Evolutionary conservation across 2,888 invertebrate genomes (phyloP), one percentile per base, ranked within the genome.

Genomic region (Phalangium opilio): DNA sequence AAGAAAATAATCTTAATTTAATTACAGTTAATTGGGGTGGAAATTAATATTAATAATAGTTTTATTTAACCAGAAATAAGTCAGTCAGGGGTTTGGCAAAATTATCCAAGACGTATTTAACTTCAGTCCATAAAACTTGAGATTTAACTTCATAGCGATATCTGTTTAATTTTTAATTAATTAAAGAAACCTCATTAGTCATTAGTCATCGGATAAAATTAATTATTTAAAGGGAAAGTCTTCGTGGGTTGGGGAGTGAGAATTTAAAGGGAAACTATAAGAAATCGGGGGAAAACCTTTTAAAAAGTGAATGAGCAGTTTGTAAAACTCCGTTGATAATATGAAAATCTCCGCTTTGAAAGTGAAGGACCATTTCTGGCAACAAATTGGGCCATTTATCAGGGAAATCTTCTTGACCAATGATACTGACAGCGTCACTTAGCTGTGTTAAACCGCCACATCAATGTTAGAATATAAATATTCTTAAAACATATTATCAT

Each of bases 321-420:
- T 85, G 78, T 10, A 99, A 72, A 0, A 95, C 81, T 1, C 95
- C 95, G 64, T 95, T 91, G 51, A 96, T 91, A 1, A 90, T 73
- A 64, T 89, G 81, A 65, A 96, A 91, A 66, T 96, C 90, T 39
- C 87, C 85, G 73, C 68, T 51, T 66, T 76, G 75, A 66, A 96
- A 90, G 63, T 91, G 87, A 42, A 81, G 79, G 11, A 95, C 85
- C 84, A 99, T 86, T 64, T 91, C 83, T 33, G 82, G 76, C 20
- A 98, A 81, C 2, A 99, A 74, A 54, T 81, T 80, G 0, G 87
- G 90, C 98, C 98, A 98, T 64, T 90, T 86, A 52, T 81, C 78
- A 0, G 98, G 98, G 64, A 98, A 99, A 70, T 98, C 98, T 58
- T 83, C 79, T 62, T 83, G 81, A n/a, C 95, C 95, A 50, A 96